phyloP scores from a whole-genome alignment of 2,888 invertebrate species.

The Stenodera caucasica region DNA sequence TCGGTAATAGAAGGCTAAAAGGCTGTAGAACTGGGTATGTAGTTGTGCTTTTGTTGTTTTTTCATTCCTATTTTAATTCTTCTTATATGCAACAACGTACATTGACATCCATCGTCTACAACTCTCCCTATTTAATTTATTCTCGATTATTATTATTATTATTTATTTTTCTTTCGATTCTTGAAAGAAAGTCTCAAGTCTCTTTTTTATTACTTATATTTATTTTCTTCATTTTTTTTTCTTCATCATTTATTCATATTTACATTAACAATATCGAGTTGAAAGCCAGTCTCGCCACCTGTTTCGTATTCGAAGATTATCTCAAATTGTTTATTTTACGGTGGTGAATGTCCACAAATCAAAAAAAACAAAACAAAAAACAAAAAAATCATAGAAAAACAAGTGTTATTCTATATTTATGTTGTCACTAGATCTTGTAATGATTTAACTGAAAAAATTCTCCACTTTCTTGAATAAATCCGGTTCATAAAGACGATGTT shows the following conservation, averaged over 20 bases:
- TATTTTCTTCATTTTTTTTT: no score
- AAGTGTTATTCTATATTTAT: not conserved
- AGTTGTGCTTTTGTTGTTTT: not conserved
- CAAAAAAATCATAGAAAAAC: no score
- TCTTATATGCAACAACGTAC: not conserved
- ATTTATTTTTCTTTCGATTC: no score
- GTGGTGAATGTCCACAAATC: not conserved
- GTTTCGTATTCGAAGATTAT: not conserved
- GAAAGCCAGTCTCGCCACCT: not conserved
- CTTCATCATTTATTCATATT: no score
- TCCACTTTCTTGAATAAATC: not conserved
- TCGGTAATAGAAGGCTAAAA: not conserved
- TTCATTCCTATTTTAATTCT: not conserved
- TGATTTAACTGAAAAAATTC: not conserved
- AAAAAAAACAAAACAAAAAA: no score
- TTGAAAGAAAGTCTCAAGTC: no score
- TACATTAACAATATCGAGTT: no score
- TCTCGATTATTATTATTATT: no score
- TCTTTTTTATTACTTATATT: no score
- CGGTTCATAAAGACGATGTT: not conserved
- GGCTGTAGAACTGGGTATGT: not conserved
- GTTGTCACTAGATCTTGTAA: not conserved
- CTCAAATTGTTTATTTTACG: not conserved
- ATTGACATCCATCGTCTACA: not conserved
- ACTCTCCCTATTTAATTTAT: not conserved